These are phyloP conservation scores for Mayetiola destructor DNA, from an alignment of 2,888 invertebrate genomes.

Conservation along the genomic window DNA sequence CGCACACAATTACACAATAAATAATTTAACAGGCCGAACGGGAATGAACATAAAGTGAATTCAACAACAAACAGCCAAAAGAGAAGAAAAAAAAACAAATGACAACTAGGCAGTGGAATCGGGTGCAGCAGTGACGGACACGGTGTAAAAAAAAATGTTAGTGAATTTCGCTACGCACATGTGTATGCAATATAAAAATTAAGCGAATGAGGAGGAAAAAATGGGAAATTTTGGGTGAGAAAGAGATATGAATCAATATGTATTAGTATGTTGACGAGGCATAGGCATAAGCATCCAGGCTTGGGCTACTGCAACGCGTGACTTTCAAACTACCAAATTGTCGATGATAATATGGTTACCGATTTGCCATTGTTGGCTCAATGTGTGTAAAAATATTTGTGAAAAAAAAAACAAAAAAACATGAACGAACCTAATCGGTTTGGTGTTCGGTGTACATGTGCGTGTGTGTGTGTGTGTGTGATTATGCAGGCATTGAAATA, in stretches of 20 bases:
- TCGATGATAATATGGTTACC: slow-evolving; percentile 10
- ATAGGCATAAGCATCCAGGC: too few relatives aligned
- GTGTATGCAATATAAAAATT: too few relatives aligned
- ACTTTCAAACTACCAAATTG: slow-evolving; percentile 2
- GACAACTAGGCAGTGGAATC: too few relatives aligned
- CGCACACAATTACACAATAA: slow-evolving; percentile 12
- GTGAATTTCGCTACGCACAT: too few relatives aligned
- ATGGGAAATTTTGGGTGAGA: too few relatives aligned
- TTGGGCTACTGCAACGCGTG: neutral
- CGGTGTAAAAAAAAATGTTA: too few relatives aligned
- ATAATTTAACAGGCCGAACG: slow-evolving; percentile 4
- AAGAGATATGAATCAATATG: too few relatives aligned
- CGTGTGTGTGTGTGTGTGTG: neutral
- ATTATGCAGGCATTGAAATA: slow-evolving; percentile 13
- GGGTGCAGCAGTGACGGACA: too few relatives aligned
- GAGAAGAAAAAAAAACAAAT: too few relatives aligned
- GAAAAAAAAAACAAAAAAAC: neutral
- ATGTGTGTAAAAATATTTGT: neutral
- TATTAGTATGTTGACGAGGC: too few relatives aligned
- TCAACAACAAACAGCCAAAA: too few relatives aligned
- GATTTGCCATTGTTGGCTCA: slow-evolving; percentile 1
- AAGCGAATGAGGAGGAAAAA: too few relatives aligned
- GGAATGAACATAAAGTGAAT: neutral
- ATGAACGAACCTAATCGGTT: neutral
- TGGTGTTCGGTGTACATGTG: neutral